phyloP scores from a whole-genome alignment of 2,113 vertebrate species.

The Ochotona princeps region DNA sequence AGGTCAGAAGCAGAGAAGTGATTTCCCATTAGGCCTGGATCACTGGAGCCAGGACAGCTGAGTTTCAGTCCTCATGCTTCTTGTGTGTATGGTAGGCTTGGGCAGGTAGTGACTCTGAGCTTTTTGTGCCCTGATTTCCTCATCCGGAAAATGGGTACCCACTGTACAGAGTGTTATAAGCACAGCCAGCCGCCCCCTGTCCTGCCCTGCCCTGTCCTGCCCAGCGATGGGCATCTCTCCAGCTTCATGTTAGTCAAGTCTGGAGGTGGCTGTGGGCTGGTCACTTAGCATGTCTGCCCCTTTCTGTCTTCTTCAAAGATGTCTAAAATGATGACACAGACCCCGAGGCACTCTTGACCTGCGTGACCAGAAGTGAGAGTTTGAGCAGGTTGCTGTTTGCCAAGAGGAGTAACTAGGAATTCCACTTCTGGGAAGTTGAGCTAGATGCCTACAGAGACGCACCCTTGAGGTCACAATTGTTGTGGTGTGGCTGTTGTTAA shows the following conservation, averaged over 20 bases:
- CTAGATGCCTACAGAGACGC: background rate
- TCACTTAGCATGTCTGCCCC: background rate
- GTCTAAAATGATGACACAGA: background rate
- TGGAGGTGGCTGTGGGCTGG: background rate
- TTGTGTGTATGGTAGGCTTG: background rate
- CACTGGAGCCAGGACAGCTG: background rate
- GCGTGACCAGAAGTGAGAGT: background rate
- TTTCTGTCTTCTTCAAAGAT: background rate
- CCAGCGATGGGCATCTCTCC: background rate
- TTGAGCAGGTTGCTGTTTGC: background rate
- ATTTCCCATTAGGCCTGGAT: background rate
- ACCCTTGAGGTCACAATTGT: conserved; percentile 2
- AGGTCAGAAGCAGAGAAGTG: background rate
- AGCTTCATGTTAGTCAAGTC: background rate
- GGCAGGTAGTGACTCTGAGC: background rate
- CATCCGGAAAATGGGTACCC: background rate
- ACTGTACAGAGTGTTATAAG: background rate
- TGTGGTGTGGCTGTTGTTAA: background rate
- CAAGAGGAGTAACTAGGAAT: background rate
- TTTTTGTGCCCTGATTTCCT: background rate
- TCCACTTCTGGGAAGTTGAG: conserved; percentile 33
- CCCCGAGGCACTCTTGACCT: background rate
- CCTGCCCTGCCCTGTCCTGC: background rate
- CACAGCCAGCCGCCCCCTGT: background rate
- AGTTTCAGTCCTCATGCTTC: background rate